phyloP scores from a whole-genome alignment of 1,140 invertebrate species.

The Caenorhabditis latens region DNA sequence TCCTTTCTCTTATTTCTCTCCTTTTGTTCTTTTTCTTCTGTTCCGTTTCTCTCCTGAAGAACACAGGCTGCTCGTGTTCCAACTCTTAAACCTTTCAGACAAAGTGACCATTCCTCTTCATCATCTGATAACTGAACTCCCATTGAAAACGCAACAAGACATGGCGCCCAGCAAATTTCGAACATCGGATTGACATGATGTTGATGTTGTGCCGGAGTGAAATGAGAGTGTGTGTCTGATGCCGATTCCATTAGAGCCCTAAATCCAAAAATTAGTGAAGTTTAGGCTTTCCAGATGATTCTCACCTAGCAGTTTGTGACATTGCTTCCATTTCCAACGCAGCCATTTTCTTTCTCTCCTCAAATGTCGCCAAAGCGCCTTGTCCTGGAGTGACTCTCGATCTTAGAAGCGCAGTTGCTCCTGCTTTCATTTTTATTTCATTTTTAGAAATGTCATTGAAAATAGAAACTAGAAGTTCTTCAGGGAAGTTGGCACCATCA shows the following conservation, averaged over 20 bases:
- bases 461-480: constrained; percentile 95
- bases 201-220: constrained; percentile 95
- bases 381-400: constrained; percentile 6
- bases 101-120: constrained; percentile 89
- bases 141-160: constrained; percentile 96
- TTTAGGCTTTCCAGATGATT: neutral
- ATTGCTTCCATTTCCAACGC: constrained; percentile 99
- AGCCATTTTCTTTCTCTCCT: constrained; percentile 85
- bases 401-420: constrained; percentile 56
- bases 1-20: no score
- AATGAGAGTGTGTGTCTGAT: constrained; percentile 93
- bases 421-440: constrained; percentile 96
- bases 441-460: constrained; percentile 99
- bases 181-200: constrained; percentile 99
- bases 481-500: constrained; percentile 95
- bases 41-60: constrained; percentile 86
- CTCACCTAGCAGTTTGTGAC: constrained; percentile 89
- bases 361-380: neutral
- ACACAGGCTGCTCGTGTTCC: constrained; percentile 98
- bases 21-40: constrained; percentile 63
- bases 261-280: neutral
- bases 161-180: constrained; percentile 97
- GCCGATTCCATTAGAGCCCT: constrained; percentile 96
- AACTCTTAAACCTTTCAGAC: constrained; percentile 93
- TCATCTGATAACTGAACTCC: constrained; percentile 98